These are phyloP conservation scores for Bubo scandiacus DNA, from an alignment of 2,113 vertebrate genomes.

Conservation along the genomic window DNA sequence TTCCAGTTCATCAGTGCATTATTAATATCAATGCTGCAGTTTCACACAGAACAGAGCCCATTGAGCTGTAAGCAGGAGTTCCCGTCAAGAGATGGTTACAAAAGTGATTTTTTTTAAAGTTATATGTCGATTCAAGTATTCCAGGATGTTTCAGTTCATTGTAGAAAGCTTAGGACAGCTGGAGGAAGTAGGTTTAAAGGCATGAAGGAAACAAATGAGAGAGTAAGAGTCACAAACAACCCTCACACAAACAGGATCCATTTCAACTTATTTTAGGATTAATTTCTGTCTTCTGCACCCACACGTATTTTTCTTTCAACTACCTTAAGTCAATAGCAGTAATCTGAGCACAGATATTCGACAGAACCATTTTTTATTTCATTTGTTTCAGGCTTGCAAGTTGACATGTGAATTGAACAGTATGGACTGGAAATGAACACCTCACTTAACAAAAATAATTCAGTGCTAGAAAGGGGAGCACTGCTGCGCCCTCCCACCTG, in stretches of 20 bases:
- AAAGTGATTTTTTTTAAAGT: background rate
- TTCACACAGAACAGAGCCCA: background rate
- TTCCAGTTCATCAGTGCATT: background rate
- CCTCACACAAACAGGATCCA: background rate
- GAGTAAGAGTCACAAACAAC: background rate
- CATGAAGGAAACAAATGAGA: constrained; percentile 42
- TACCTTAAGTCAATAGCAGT: background rate
- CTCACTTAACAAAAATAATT: constrained; percentile 10
- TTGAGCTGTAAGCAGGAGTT: background rate
- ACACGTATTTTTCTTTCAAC: background rate
- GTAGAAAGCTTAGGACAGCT: constrained; percentile 36
- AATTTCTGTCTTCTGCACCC: background rate
- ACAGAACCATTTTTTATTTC: background rate
- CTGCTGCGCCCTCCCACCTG: background rate
- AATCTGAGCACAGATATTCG: background rate
- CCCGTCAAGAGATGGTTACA: background rate
- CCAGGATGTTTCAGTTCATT: constrained; percentile 36
- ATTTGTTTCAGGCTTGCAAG: background rate
- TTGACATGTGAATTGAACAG: background rate
- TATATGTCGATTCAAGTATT: background rate
- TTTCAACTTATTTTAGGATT: background rate
- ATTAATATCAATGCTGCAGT: background rate
- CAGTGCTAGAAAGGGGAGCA: background rate
- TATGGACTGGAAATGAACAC: background rate
- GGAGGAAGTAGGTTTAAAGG: constrained; percentile 46